Percentiles rank a stretch among this genome's conserved stretches.
Evolutionary conservation across 2,797 vertebrate species (phyloP).

Genomic region (Champsocephalus gunnari): DNA sequence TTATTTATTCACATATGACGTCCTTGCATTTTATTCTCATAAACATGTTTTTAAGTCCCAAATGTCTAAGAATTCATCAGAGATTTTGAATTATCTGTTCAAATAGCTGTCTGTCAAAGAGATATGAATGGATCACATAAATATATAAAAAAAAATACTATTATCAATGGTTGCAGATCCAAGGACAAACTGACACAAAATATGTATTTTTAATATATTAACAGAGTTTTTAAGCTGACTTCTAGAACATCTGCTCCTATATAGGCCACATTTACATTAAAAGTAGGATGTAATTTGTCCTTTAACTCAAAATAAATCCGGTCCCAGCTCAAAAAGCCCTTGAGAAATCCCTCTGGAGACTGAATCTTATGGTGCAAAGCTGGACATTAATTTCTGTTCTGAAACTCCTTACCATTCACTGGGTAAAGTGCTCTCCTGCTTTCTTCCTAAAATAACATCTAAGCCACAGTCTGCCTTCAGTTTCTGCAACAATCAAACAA

Average conservation of each 20-base stretch:
- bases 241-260: slow-evolving; percentile 6
- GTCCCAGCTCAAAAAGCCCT: slow-evolving; percentile 29
- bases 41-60: slow-evolving; percentile 41
- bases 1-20: too few relatives aligned
- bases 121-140: background rate
- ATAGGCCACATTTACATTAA: slow-evolving; percentile 11
- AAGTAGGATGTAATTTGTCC: slow-evolving; percentile 30
- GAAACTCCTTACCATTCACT: slow-evolving; percentile 30
- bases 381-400: slow-evolving; percentile 11
- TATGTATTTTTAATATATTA: background rate
- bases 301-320: slow-evolving; percentile 36
- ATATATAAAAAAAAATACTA: background rate
- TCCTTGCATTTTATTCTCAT: slow-evolving; percentile 43
- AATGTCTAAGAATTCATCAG: slow-evolving; percentile 12
- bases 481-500: slow-evolving; percentile 58
- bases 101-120: slow-evolving; percentile 2
- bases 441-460: slow-evolving; percentile 43
- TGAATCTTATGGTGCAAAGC: slow-evolving; percentile 10
- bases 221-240: slow-evolving; percentile 14
- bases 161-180: background rate
- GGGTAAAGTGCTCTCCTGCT: slow-evolving; percentile 24
- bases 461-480: slow-evolving; percentile 43
- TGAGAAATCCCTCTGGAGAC: slow-evolving; percentile 22
- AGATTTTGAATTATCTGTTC: background rate
- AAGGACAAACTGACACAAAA: slow-evolving; percentile 14